Percentiles rank a stretch among this genome's conserved stretches.
These are phyloP conservation scores for Pampus argenteus DNA, from an alignment of 2,797 vertebrate genomes.

Conservation along the genomic window DNA sequence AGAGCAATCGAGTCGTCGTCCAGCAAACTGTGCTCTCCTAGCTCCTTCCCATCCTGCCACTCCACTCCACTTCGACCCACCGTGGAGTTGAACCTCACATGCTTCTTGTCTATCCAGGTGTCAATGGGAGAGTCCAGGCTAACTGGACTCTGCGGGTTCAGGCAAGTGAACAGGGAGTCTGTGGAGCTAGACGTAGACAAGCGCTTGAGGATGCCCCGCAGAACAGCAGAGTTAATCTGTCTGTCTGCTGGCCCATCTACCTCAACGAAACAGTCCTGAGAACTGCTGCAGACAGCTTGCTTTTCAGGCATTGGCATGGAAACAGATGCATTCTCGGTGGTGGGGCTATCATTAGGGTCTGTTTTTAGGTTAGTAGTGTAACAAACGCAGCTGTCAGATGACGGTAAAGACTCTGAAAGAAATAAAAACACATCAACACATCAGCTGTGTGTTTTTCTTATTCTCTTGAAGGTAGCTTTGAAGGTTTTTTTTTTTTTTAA, in stretches of 20 bases:
- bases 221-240: constrained; percentile 60
- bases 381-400: constrained; percentile 68
- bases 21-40: constrained; percentile 81
- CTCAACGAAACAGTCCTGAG: constrained; percentile 64
- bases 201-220: constrained; percentile 87
- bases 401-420: constrained; percentile 83
- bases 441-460: constrained; percentile 5
- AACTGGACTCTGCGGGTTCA: constrained; percentile 61
- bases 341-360: constrained; percentile 44
- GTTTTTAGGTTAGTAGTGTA: constrained; percentile 65
- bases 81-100: constrained; percentile 87
- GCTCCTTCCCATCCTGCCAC: constrained; percentile 66
- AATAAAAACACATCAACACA: constrained; percentile 47
- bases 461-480: neutral
- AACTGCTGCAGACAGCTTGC: constrained; percentile 71
- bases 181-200: constrained; percentile 84
- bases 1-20: constrained; percentile 64
- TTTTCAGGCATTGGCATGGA: constrained; percentile 78
- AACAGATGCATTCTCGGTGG: constrained; percentile 40
- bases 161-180: constrained; percentile 76
- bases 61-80: constrained; percentile 52
- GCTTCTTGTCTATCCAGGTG: constrained; percentile 86
- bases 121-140: constrained; percentile 62
- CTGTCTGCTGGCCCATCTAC: constrained; percentile 37
- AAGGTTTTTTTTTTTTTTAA: neutral